phyloP scores from a whole-genome alignment of 1,140 invertebrate species.

The Sarcophaga peregrina region DNA sequence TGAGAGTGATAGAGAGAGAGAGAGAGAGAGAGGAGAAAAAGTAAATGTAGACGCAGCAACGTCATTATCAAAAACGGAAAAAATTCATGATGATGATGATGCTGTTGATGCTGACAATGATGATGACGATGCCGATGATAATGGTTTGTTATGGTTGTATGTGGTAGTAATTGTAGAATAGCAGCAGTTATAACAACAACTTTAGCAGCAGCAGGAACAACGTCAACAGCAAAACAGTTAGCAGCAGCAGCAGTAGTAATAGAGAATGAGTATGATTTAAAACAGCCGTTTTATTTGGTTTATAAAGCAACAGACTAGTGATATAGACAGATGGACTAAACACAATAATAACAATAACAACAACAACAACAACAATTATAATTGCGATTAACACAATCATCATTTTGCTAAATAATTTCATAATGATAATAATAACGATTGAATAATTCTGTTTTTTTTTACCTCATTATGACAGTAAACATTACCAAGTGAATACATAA shows the following conservation, averaged over 20 bases:
- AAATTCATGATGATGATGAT: slow-evolving; percentile 22
- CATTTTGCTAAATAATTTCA: not conserved
- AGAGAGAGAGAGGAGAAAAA: slow-evolving; percentile 35
- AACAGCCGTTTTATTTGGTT: slow-evolving; percentile 1
- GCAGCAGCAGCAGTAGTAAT: slow-evolving; percentile 3
- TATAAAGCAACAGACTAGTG: slow-evolving; percentile 9
- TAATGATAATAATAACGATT: not conserved
- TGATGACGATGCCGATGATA: not conserved
- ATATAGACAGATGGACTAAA: not conserved
- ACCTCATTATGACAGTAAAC: slow-evolving; percentile 15
- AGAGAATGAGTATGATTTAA: not conserved
- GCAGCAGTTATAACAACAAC: slow-evolving; percentile 43
- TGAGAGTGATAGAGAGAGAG: too few species aligned
- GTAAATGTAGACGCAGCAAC: slow-evolving; percentile 25
- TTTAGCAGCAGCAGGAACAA: slow-evolving; percentile 40
- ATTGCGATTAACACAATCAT: not conserved
- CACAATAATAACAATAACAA: slow-evolving; percentile 22
- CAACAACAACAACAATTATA: not conserved
- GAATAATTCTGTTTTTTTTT: not conserved
- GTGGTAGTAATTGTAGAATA: not conserved
- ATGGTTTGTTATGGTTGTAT: not conserved
- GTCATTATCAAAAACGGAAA: slow-evolving; percentile 35
- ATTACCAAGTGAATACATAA: not conserved
- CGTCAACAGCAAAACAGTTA: not conserved
- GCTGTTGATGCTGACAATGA: not conserved